Evolutionary conservation across 2,113 vertebrate genomes (phyloP).

Genomic region (Lipophrys pholis): DNA sequence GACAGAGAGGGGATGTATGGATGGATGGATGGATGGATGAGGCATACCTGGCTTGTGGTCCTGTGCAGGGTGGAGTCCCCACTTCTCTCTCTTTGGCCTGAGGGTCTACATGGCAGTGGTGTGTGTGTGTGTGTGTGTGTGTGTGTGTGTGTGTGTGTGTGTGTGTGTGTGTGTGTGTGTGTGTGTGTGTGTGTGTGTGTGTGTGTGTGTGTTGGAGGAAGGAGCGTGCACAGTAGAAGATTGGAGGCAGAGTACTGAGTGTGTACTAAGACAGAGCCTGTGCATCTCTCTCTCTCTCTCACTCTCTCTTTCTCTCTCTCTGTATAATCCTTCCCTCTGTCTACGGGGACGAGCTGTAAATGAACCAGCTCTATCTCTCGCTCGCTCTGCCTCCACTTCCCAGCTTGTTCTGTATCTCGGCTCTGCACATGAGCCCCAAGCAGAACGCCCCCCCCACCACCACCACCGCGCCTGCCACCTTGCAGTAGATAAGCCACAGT

Average conservation of each 20-base stretch:
- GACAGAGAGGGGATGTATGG: constrained; percentile 24
- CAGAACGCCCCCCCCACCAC: constrained; percentile 52
- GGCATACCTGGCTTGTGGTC: constrained; percentile 73
- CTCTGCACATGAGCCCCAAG: constrained; percentile 74
- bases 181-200: constrained; percentile 18
- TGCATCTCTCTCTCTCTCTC: constrained; percentile 34
- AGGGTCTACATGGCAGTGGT: constrained; percentile 69
- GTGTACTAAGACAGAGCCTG: constrained; percentile 65
- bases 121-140: constrained; percentile 44
- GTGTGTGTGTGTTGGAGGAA: constrained; percentile 31
- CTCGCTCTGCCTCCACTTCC: constrained; percentile 50
- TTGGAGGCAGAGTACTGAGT: constrained; percentile 67
- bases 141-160: constrained; percentile 11
- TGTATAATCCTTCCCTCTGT: constrained; percentile 77
- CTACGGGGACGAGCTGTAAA: constrained; percentile 76
- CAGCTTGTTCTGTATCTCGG: constrained; percentile 72
- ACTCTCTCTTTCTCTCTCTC: constrained; percentile 25
- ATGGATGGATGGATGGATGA: constrained; percentile 20
- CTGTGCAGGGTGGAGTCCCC: constrained; percentile 56
- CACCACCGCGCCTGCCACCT: constrained; percentile 49
- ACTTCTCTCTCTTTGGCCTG: constrained; percentile 42
- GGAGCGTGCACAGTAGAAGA: constrained; percentile 68
- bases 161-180: constrained; percentile 36
- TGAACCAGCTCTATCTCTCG: constrained; percentile 69
- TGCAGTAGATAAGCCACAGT: constrained; percentile 66